Base-by-base conservation (phyloP, 2,888 invertebrate species). In the Monochamus alternatus region DNA sequence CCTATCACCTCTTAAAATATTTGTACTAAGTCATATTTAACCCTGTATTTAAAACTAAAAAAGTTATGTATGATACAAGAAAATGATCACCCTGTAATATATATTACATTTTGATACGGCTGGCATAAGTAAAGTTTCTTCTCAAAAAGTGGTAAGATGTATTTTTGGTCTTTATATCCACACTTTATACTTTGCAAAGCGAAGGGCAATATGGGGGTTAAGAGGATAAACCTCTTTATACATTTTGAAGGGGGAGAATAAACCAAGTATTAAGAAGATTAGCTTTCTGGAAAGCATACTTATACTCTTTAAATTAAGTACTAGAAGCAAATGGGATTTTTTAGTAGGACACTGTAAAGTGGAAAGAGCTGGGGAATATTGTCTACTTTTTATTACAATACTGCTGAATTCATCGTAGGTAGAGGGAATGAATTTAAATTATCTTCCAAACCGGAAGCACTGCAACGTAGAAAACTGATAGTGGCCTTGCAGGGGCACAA, bases 391-490 rank as follows among this genome's bases (percentile, higher is more conserved):
- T 75, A 72, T 63, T 68, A 64, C 64, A 75, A 68, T 75, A 73
- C 68, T 64, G 73, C 60, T 72, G 78, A 76, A 81, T 78, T 81
- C 80, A 78, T 81, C 78, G 75, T 78, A 77, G 74, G 75, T 73
- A 79, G 75, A 77, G 72, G 78, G 78, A 81, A 81, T 80, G 82
- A 82, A 82, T 82, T 82, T 82, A 82, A 82, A 82, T 82, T 82
- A 81, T 79, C 78, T 79, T 75, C 78, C 77, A 75, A 80, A 77
- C 74, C 76, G 78, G 81, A 77, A 77, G 78, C 77, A 81, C 80
- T 82, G 81, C 82, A 83, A 83, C 80, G 81, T 81, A 82, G 82
- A 83, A 83, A 82, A 82, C 82, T 81, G 83, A 83, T 82, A 83
- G 81, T 82, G 78, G 78, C 74, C 77, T 43, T 76, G 75, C 75